Conservation (phyloP, 2,888 invertebrate genomes). For the Xestoiulus laeticollis region DNA sequence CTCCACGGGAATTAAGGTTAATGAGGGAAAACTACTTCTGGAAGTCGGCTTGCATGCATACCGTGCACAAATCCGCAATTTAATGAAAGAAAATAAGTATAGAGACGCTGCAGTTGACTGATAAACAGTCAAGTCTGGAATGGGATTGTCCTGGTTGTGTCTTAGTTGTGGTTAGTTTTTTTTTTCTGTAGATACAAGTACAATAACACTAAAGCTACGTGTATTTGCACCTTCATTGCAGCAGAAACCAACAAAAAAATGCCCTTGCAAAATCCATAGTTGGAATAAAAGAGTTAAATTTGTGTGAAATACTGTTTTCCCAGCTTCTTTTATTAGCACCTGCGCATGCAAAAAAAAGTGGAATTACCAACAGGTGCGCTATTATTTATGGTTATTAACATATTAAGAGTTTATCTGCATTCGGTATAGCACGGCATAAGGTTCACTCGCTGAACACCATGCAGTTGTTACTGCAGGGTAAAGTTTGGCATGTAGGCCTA, state of each 20-base stretch:
- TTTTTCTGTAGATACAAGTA: not conserved
- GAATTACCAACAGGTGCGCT: not conserved
- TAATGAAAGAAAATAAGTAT: not conserved
- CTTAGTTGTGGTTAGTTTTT: too few species aligned
- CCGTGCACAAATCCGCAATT: not conserved
- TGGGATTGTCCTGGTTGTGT: too few species aligned
- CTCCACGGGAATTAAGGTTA: constrained; percentile 30
- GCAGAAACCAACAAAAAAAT: too few species aligned
- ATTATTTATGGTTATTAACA: not conserved
- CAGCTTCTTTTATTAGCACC: not conserved
- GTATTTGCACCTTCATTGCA: too few species aligned
- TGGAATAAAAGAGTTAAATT: too few species aligned
- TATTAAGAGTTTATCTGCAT: too few species aligned
- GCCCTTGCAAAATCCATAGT: too few species aligned
- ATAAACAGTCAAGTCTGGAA: not conserved
- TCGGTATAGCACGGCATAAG: too few species aligned
- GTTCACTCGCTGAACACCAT: too few species aligned
- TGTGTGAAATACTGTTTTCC: not conserved
- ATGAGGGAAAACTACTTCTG: not conserved
- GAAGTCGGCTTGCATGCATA: not conserved
- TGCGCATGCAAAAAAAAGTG: not conserved
- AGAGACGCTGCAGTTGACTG: not conserved
- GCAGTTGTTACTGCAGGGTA: too few species aligned
- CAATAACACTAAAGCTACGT: not conserved
- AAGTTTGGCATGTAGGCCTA: too few species aligned